Base-by-base conservation (phyloP, 2,888 invertebrate genomes). In the Acronicta psi region DNA sequence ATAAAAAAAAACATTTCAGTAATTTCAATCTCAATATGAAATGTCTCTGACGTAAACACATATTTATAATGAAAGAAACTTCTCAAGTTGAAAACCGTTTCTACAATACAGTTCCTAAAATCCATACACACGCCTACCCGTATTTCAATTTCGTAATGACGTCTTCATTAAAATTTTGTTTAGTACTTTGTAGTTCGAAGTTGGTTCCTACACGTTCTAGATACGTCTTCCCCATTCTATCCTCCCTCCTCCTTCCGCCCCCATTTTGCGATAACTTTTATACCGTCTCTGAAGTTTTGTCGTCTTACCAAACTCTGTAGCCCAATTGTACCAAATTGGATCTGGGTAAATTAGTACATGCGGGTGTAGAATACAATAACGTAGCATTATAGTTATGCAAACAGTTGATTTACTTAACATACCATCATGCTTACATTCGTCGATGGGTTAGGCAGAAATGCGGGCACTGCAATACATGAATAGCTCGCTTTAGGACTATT, bases 311-410 rank as follows among this genome's bases (percentile, higher is more conserved):
- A 42, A 46, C 25, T 38, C 4, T 40, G 37, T 37, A 44, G 14
- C 41, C 37, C 42, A 63, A 58, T 46, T 66, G 43, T 51, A 42
- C 34, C 14, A 43, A 34, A 66, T 65, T 37, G 20, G 66, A 29
- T 37, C 31, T 45, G 10, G 16, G 36, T 53, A 20, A n/a, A 43
- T 20, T 34, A 23, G 40, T 41, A 18, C 0, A 31, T 34, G 7
- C 14, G 41, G 36, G 18, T 46, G 20, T 36, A 20, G 20, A 18
- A 40, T 34, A 34, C 34, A n/a, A 34, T 34, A 7, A n/a, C 1
- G 25, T 11, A 11, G 5, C 11, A 29, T 2, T 20, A 20, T 20
- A 4, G 20, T 2, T 20, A 20, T 20, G 20, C 20, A 20, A 4
- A 4, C 2, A 20, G 5, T 20, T 20, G 2, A 20, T n/a, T n/a